Evolutionary conservation across 1,140 invertebrate species (phyloP), one percentile per base, ranked within the genome.

Genomic region (Rhynchophorus ferrugineus): DNA sequence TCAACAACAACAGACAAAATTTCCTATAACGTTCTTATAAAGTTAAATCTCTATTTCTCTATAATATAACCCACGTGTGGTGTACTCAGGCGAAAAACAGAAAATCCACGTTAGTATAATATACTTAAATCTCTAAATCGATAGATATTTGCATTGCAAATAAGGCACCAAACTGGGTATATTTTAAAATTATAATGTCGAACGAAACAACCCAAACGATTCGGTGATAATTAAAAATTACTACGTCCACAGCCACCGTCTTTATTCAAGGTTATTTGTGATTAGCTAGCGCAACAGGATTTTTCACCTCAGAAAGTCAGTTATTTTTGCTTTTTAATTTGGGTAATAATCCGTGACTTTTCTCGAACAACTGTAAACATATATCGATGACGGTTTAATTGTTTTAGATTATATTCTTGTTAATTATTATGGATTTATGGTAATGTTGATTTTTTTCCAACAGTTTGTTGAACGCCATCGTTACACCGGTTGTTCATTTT

Each of bases 401-500:
- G n/a, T n/a, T n/a, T n/a, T n/a, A n/a, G n/a, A n/a, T n/a, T n/a
- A n/a, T n/a, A n/a, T n/a, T n/a, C n/a, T n/a, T n/a, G n/a, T n/a
- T n/a, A n/a, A n/a, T n/a, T n/a, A n/a, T n/a, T n/a, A n/a, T n/a
- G n/a, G n/a, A n/a, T n/a, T n/a, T n/a, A n/a, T n/a, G n/a, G n/a
- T n/a, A n/a, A n/a, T n/a, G n/a, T n/a, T n/a, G n/a, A n/a, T n/a
- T n/a, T n/a, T n/a, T n/a, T n/a, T n/a, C n/a, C n/a, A 29, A 29
- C 24, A 29, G 24, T 29, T 29, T 29, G 24, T 29, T 29, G 24
- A 29, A 24, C n/a, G 44, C 44, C 2, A 45, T 37, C 33, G 50
- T 3, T 19, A 34, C 43, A n/a, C 51, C 51, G 5, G 33, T 54
- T 24, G 19, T 35, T 11, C 21, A 47, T 3, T 54, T 47, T 44